These are phyloP conservation scores for Alethe diademata DNA, from an alignment of 2,113 vertebrate genomes.

Conservation along the genomic window DNA sequence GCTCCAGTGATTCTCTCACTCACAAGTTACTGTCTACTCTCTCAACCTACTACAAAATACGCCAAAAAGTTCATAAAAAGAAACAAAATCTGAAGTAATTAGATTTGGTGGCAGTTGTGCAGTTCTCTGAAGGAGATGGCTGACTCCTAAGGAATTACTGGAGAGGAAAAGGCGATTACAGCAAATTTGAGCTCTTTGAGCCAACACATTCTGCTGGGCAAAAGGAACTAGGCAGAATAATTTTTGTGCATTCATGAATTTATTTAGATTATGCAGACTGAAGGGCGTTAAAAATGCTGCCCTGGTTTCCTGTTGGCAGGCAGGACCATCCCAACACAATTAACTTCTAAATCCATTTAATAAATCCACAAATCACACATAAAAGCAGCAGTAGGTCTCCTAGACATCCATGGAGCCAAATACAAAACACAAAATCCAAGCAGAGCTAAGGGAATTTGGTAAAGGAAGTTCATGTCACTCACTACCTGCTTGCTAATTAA, in stretches of 20 bases:
- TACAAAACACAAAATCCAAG: not conserved
- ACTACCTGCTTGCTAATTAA: not conserved
- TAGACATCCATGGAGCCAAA: not conserved
- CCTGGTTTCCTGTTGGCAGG: constrained; percentile 33
- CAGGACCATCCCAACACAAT: constrained; percentile 48
- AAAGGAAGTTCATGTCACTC: not conserved
- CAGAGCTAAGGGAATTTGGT: not conserved
- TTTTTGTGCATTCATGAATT: constrained; percentile 44
- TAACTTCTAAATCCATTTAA: constrained; percentile 55
- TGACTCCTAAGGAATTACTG: constrained; percentile 8
- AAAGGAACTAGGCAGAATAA: not conserved
- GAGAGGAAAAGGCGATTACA: constrained; percentile 40
- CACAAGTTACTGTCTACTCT: not conserved
- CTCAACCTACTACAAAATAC: not conserved
- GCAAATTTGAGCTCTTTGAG: constrained; percentile 10
- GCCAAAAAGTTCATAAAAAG: not conserved
- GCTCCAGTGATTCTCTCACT: not conserved
- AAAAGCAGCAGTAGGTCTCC: not conserved
- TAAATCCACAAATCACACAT: not conserved
- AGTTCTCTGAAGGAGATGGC: not conserved
- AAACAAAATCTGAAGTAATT: not conserved
- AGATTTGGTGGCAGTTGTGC: not conserved
- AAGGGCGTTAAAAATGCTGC: constrained; percentile 24
- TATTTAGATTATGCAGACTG: constrained; percentile 7
- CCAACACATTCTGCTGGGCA: constrained; percentile 18